These are phyloP conservation scores for Lucilia cuprina DNA, from an alignment of 1,140 invertebrate species.

Conservation along the genomic window DNA sequence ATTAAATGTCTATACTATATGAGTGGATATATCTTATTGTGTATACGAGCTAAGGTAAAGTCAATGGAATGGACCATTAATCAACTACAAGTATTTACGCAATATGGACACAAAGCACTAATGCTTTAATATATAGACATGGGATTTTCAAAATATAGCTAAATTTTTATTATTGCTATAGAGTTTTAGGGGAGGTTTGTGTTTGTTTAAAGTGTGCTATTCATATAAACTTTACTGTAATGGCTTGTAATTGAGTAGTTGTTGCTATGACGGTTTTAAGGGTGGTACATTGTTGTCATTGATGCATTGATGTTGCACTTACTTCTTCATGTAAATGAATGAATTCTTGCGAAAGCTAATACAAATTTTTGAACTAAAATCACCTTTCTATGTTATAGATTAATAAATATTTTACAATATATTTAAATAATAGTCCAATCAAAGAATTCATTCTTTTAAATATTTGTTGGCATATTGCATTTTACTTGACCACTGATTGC, in stretches of 20 bases:
- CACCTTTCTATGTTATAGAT: too few species aligned
- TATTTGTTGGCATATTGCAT: background rate
- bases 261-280: background rate
- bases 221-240: background rate
- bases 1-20: background rate
- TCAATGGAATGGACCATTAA: background rate
- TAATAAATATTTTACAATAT: too few species aligned
- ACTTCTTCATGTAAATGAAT: background rate
- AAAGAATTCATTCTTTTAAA: background rate
- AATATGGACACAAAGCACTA: background rate
- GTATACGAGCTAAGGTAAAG: background rate
- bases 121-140: background rate
- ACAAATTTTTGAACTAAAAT: too few species aligned
- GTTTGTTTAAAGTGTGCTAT: background rate
- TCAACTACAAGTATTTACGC: background rate
- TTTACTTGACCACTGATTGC: slow-evolving; percentile 4
- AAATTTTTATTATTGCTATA: too few species aligned
- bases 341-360: background rate
- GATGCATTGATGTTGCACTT: background rate
- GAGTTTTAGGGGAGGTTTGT: too few species aligned
- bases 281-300: background rate
- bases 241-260: background rate
- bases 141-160: background rate
- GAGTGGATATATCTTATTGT: background rate
- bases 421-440: background rate